A percentile compares a stretch with the other conserved stretches of the same genome.
phyloP scores from a whole-genome alignment of 2,113 vertebrate genomes.

The Diadophis punctatus region DNA sequence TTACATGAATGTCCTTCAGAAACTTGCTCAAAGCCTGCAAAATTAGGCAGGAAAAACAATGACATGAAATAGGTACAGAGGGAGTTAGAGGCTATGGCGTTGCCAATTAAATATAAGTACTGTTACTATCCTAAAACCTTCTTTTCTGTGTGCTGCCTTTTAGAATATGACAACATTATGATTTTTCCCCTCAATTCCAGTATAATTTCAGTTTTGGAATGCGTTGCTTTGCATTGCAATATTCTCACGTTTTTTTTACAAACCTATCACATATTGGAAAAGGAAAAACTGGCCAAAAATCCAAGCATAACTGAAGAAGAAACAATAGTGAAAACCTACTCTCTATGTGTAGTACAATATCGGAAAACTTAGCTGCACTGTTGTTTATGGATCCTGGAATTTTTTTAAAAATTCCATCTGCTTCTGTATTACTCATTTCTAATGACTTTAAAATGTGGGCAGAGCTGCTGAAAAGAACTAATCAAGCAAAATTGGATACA shows the following conservation, averaged over 20 bases:
- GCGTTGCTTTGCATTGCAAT: slow-evolving; percentile 31
- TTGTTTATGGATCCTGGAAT: not conserved
- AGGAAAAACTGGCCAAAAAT: not conserved
- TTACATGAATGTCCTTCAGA: not conserved
- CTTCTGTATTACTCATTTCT: not conserved
- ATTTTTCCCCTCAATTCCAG: not conserved
- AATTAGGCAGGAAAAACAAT: not conserved
- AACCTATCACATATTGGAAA: not conserved
- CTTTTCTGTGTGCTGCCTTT: not conserved
- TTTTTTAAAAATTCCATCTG: not conserved
- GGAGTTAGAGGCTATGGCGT: not conserved
- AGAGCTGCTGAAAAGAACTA: not conserved
- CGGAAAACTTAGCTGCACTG: not conserved
- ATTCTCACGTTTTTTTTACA: slow-evolving; percentile 9
- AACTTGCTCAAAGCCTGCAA: not conserved
- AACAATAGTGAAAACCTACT: not conserved
- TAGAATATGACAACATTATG: not conserved
- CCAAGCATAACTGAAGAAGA: not conserved
- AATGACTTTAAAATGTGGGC: not conserved
- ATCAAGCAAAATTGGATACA: not conserved
- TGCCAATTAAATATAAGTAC: not conserved
- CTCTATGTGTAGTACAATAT: not conserved
- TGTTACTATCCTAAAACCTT: not conserved
- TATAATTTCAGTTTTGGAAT: not conserved
- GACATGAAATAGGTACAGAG: not conserved